Evolutionary conservation across 2,797 vertebrate species (phyloP).

Genomic region (Pelodytes ibericus): DNA sequence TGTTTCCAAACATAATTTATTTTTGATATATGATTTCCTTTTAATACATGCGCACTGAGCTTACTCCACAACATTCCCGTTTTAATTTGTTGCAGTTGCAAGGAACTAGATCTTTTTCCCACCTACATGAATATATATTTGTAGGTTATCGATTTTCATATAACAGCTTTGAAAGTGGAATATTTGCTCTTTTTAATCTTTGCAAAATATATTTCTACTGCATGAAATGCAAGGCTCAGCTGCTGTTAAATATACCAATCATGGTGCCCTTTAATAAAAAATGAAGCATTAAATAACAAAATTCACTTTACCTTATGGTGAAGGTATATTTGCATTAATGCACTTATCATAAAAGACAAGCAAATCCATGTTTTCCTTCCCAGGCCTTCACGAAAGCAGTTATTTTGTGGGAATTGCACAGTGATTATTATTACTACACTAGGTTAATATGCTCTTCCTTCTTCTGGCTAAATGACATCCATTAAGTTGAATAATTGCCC

Average conservation of each 20-base stretch:
- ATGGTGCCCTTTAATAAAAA: neutral
- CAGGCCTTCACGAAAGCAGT: slow-evolving; percentile 20
- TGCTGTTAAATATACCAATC: neutral
- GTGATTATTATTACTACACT: slow-evolving; percentile 38
- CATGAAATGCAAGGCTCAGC: neutral
- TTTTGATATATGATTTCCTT: no score
- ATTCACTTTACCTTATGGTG: neutral
- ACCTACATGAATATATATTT: no score
- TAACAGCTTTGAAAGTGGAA: no score
- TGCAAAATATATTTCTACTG: neutral
- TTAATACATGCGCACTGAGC: no score
- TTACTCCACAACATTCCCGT: no score
- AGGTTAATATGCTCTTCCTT: slow-evolving; percentile 41
- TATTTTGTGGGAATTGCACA: slow-evolving; percentile 30
- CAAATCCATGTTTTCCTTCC: slow-evolving; percentile 15
- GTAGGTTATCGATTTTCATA: no score
- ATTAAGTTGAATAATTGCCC: slow-evolving; percentile 48
- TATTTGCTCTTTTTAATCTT: no score
- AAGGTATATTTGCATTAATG: neutral
- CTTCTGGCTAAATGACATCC: slow-evolving; percentile 42
- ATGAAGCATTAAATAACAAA: neutral
- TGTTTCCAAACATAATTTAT: no score
- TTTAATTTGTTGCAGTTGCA: no score
- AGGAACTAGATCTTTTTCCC: no score
- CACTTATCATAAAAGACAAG: slow-evolving; percentile 4